Base-by-base conservation (phyloP, 2,113 vertebrate species). In the Sprattus sprattus region DNA sequence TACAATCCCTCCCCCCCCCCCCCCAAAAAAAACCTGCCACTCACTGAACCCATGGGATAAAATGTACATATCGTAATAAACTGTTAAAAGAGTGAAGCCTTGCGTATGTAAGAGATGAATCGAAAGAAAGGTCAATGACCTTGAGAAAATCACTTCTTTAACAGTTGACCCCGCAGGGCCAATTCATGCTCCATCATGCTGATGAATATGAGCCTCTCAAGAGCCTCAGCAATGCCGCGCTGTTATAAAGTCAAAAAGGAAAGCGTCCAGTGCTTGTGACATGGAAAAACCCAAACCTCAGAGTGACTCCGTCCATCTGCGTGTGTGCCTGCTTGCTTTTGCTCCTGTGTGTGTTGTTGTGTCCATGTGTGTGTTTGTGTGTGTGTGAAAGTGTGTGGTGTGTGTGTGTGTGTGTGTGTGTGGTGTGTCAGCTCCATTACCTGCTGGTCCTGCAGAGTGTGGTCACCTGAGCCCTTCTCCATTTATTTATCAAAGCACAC, bases 401-500 rank as follows among this genome's bases (percentile, higher is more conserved):
- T 75, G 67, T 84, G 75, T 84, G 54, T 87, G 71, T 84, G 78
- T 83, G 39, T 83, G 32, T 83, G 47, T 81, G 82, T 81, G 82
- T 78, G 67, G 78, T 81, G 71, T 88, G 80, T 85, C 83, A 83
- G 82, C 86, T 82, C 88, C 87, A 86, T 89, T 91, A 91, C 90
- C 80, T 87, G 86, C 83, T 85, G 86, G 83, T 71, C 64, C 81
- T 82, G 85, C 90, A 88, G 87, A 89, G 89, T 85, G 82, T 81
- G 84, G 93, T 93, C 91, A 93, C 90, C 91, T 92, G 92, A 95
- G 92, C 91, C 89, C 84, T 83, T 71, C 67, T 89, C 89, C 88
- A 91, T 93, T 93, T 93, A 93, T 93, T 39, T 92, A 93, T 92
- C 93, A 93, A 93, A 93, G 93, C 89, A 92, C 89, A 90, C 92